Base-by-base conservation (phyloP, 1,140 invertebrate species). In the Heliothis subflexa region DNA sequence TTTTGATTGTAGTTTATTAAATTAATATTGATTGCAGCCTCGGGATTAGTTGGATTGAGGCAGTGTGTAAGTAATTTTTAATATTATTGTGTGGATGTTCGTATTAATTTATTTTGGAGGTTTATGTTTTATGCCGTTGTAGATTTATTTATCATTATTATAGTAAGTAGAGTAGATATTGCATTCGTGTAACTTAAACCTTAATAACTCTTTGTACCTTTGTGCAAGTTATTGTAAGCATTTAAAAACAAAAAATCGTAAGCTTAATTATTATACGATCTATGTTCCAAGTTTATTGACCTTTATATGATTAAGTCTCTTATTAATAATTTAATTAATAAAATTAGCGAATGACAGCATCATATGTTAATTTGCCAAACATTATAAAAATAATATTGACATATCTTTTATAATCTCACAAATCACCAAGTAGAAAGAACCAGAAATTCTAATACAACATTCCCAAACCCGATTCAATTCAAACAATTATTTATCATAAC, bases 1-100 rank as follows among this genome's bases (percentile, higher is more conserved):
- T 62, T 50, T 52, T 18, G 40, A 47, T 61, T 74, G 54, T 57
- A 49, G 11, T 57, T 45, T 59, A 40, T 45, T 18, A 47, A 73
- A 59, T 73, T 73, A 49, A 61, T 25, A 57, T 74, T 59, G n/a
- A 64, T 64, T 45, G 47, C 40, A 47, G 62, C 62, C 62, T 66
- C 62, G 62, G 62, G 62, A 47, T 66, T 66, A 47, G n/a, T 47
- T n/a, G 5, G 21, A 59, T 16, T 28, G 55, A 9, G 10, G 21
- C 33, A 40, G 7, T 40, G 5, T 3, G 21, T 59, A 25, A 3
- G 3, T 55, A 55, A 55, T 59, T 28, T 28, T 55, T 28, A 28
- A 59, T 18, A 13, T 28, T 25, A 57, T 9, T 40, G 33, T 40
- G 5, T 40, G 33, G 7, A 0, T 40, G 33, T 9, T 40, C 4